phyloP scores from a whole-genome alignment of 2,888 invertebrate genomes.

The Pandemis corylana region DNA sequence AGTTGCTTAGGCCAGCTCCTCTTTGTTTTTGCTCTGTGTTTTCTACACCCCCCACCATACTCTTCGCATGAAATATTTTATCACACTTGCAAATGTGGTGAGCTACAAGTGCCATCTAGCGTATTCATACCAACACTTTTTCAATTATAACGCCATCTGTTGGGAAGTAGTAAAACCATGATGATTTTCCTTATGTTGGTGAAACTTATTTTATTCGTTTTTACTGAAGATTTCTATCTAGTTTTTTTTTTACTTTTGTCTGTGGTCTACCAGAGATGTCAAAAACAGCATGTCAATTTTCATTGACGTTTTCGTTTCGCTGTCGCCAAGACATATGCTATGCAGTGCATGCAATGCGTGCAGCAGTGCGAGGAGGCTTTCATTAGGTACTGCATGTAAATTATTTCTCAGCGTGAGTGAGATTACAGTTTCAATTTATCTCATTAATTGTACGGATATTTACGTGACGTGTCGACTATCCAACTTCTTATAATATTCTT shows the following conservation, averaged over 20 bases:
- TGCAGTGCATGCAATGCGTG: background rate
- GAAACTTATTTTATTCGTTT: background rate
- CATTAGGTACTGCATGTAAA: background rate
- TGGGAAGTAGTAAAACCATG: slow-evolving; percentile 11
- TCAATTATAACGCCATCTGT: slow-evolving; percentile 13
- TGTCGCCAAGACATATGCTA: too few species aligned
- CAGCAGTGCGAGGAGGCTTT: background rate
- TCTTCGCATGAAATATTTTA: too few species aligned
- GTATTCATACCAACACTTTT: too few species aligned
- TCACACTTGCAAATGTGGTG: background rate
- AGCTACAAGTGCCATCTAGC: background rate
- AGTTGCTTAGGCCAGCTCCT: too few species aligned
- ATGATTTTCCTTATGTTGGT: background rate
- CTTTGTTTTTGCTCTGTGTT: too few species aligned
- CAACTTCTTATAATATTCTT: background rate
- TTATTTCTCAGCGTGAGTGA: background rate
- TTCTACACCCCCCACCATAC: too few species aligned
- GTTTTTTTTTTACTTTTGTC: background rate
- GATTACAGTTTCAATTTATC: background rate
- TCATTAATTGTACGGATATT: background rate
- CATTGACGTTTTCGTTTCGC: too few species aligned
- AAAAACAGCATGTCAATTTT: slow-evolving; percentile 2
- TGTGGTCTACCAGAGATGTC: background rate
- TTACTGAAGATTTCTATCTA: too few species aligned
- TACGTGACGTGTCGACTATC: background rate